phyloP scores from a whole-genome alignment of 2,888 invertebrate species.

The Parascotia fuliginaria region DNA sequence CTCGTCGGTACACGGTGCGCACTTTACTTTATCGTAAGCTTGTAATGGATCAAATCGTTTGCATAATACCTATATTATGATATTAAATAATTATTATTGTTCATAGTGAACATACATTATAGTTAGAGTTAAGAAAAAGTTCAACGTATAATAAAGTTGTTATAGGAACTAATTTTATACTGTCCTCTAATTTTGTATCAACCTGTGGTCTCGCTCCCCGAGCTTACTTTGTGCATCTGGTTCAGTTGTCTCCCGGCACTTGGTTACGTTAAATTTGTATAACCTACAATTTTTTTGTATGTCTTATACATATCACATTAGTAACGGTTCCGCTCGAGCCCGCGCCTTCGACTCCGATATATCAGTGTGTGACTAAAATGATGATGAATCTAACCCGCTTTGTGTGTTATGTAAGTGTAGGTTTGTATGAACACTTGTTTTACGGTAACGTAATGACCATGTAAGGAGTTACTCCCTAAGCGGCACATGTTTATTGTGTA shows the following conservation, averaged over 20 bases:
- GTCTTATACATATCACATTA: slow-evolving; percentile 48
- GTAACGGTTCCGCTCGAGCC: slow-evolving; percentile 16
- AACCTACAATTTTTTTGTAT: slow-evolving; percentile 37
- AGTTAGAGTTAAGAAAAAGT: slow-evolving; percentile 45
- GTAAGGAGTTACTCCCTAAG: slow-evolving; percentile 31
- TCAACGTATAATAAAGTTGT: slow-evolving; percentile 56
- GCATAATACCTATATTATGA: slow-evolving; percentile 46
- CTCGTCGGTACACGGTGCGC: slow-evolving; percentile 27
- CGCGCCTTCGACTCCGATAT: background rate
- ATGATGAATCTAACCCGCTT: slow-evolving; percentile 12
- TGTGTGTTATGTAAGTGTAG: slow-evolving; percentile 16
- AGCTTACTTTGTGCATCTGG: slow-evolving; percentile 52
- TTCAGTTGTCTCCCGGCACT: slow-evolving; percentile 22
- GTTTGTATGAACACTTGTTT: slow-evolving; percentile 4
- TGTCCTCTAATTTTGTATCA: no score
- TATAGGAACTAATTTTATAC: slow-evolving; percentile 69
- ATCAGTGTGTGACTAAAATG: slow-evolving; percentile 8
- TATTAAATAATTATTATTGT: slow-evolving; percentile 39
- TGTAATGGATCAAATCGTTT: slow-evolving; percentile 62
- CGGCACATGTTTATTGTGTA: slow-evolving; percentile 34
- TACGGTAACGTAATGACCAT: slow-evolving; percentile 9
- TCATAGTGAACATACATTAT: slow-evolving; percentile 44
- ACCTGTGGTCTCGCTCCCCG: slow-evolving; percentile 55
- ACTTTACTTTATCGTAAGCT: slow-evolving; percentile 58
- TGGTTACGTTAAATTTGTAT: slow-evolving; percentile 23